Evolutionary conservation across 2,113 vertebrate species (phyloP).

Genomic region (Proteles cristata): DNA sequence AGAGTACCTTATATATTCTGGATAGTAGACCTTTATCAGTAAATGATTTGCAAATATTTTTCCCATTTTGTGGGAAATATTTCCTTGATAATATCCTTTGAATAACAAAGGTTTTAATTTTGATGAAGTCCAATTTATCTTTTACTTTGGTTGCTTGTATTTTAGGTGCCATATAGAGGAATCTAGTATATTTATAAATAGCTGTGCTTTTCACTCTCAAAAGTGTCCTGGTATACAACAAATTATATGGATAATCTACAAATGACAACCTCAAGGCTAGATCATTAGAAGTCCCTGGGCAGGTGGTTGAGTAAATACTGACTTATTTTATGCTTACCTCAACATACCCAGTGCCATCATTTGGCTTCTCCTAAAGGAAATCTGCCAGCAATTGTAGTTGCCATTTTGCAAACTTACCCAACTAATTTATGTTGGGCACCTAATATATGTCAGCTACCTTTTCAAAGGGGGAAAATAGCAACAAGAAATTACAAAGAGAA

Average conservation of each 20-base stretch:
- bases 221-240: background rate
- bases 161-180: background rate
- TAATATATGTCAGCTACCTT: background rate
- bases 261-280: background rate
- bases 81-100: conserved; percentile 29
- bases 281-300: background rate
- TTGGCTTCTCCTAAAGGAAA: conserved; percentile 35
- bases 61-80: background rate
- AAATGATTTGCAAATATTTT: conserved; percentile 44
- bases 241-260: background rate
- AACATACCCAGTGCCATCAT: background rate
- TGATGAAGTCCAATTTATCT: background rate
- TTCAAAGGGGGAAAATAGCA: background rate
- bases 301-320: background rate
- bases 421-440: background rate
- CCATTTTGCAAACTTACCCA: conserved; percentile 2
- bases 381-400: conserved; percentile 11
- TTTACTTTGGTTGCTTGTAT: background rate
- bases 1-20: conserved; percentile 4
- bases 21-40: background rate
- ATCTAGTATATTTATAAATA: background rate
- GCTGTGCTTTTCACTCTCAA: background rate
- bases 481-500: background rate
- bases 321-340: background rate
- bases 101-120: conserved; percentile 28